Base-by-base conservation (phyloP, 2,113 vertebrate genomes). In the Clinocottus analis region DNA sequence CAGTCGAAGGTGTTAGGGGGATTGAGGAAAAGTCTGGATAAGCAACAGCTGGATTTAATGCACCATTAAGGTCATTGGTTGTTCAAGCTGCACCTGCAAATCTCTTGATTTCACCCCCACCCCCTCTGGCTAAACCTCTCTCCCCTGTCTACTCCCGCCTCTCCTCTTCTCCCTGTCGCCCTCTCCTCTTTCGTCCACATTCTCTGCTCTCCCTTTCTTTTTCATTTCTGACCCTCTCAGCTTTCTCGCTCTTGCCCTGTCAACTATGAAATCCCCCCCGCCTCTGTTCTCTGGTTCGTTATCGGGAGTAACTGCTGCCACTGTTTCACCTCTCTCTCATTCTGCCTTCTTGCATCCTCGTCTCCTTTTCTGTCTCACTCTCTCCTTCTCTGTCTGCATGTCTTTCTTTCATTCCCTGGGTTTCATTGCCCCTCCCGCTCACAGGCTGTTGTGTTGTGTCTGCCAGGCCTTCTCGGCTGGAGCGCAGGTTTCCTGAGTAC, bases 41-140 rank as follows among this genome's bases (percentile, higher is more conserved):
- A 93, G 91, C 86, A 94, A 91, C 93, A 94, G 94, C 94, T 95
- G 93, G 92, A 93, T 94, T 93, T 92, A 93, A 94, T 92, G 88
- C 90, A 91, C 85, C 89, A 85, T 91, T 93, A 90, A 94, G 93
- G 93, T 93, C 86, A 93, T 29, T 58, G 86, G 84, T 91, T 93
- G 90, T 92, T 93, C 90, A 91, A 84, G 56, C 90, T 93, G 91
- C 94, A 95, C 94, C 93, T 95, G 94, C 92, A 93, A 89, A 86
- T 74, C 68, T 77, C 77, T 68, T 47, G 71, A 73, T 85, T 79
- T 77, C 78, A 75, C 75, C 82, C 63, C 61, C 65, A 14, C 45
- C 45, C n/a, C n/a, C n/a, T n/a, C 69, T n/a, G 45, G 65, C 72
- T 78, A 73, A 82, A 76, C 37, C 80, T 63, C 62, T 75, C 71